Conservation (phyloP, 2,113 vertebrate species). For the Muntiacus reevesi region DNA sequence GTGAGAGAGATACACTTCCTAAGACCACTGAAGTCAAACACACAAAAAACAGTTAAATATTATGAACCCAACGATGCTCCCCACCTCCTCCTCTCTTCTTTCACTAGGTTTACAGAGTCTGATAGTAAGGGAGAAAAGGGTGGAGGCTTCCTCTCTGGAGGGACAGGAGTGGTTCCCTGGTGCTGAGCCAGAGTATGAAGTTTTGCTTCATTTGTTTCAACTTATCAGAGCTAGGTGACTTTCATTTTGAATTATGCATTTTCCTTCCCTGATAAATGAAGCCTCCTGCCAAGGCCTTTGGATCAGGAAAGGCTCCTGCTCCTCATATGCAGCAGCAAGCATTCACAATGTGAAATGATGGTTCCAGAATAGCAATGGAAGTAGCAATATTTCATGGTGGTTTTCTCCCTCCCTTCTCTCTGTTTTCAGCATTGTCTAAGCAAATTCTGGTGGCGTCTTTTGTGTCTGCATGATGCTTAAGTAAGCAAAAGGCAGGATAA, state of each 20-base stretch:
- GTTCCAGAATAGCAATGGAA: constrained; percentile 3
- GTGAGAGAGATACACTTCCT: neutral
- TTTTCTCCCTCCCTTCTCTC: neutral
- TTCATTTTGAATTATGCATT: constrained; percentile 45
- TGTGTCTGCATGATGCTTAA: constrained; percentile 26
- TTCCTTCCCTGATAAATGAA: constrained; percentile 38
- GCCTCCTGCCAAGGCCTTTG: neutral
- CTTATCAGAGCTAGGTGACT: constrained; percentile 42
- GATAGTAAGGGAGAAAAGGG: neutral
- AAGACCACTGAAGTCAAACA: neutral
- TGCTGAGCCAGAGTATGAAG: neutral
- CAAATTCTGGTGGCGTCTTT: constrained; percentile 43
- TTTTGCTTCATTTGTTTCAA: constrained; percentile 41
- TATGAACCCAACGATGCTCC: neutral
- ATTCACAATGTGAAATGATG: neutral
- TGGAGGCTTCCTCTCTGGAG: neutral
- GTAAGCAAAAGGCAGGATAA: constrained; percentile 45
- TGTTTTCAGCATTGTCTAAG: constrained; percentile 30
- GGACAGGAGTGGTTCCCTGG: neutral
- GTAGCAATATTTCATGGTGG: constrained; percentile 22
- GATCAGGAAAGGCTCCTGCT: neutral
- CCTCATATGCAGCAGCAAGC: neutral
- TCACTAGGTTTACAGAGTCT: neutral
- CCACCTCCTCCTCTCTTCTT: neutral
- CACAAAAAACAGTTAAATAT: neutral